Percentiles rank a stretch among this genome's conserved stretches.
Conservation (phyloP, 2,888 invertebrate genomes). For the Parasteatoda lunata region DNA sequence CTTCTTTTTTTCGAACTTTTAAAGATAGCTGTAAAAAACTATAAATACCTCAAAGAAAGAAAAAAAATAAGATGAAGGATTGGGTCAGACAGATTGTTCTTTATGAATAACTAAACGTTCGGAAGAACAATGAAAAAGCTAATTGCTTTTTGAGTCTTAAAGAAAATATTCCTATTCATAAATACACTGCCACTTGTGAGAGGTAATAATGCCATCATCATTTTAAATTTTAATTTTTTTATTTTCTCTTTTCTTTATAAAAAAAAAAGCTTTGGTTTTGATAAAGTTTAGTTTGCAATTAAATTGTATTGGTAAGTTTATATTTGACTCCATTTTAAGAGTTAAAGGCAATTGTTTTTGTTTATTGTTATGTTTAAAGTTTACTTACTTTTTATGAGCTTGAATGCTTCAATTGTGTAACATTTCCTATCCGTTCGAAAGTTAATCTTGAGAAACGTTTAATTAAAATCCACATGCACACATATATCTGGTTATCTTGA, state of each 20-base stretch:
- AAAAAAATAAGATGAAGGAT: conserved; percentile 3
- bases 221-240: background rate
- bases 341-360: no score
- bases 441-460: no score
- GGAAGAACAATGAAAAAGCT: conserved; percentile 24
- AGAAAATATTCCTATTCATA: background rate
- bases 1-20: conserved; percentile 48
- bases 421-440: no score
- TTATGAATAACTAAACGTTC: conserved; percentile 31
- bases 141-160: conserved; percentile 13
- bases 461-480: no score
- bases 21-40: conserved; percentile 30
- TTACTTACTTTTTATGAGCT: no score
- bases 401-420: no score
- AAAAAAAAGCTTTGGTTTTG: no score
- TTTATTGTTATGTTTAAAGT: no score
- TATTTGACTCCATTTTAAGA: no score
- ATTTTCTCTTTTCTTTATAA: background rate
- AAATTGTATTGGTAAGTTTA: no score
- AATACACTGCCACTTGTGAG: background rate
- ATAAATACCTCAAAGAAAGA: conserved; percentile 7
- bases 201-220: background rate
- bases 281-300: no score
- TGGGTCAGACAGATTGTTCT: conserved; percentile 17
- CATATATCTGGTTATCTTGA: no score